These are phyloP conservation scores for Eristalis intricaria DNA, from an alignment of 2,888 invertebrate species.

Conservation along the genomic window DNA sequence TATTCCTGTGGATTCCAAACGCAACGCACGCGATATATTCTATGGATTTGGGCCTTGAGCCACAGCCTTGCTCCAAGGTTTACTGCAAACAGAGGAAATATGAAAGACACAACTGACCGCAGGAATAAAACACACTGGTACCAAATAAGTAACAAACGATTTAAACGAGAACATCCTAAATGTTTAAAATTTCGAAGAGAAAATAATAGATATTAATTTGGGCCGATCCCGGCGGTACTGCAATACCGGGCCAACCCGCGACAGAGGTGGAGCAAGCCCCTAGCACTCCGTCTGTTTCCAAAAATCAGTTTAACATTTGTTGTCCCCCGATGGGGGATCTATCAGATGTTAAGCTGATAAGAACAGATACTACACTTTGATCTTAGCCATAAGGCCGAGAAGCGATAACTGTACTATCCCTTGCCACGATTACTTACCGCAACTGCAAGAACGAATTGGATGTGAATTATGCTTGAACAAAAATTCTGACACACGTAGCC, in stretches of 20 bases:
- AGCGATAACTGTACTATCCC: conserved; percentile 78
- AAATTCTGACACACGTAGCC: not conserved
- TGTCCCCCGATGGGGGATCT: conserved; percentile 83
- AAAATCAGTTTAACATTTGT: conserved; percentile 84
- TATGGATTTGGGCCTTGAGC: too few relatives aligned
- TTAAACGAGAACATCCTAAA: too few relatives aligned
- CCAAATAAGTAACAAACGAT: too few relatives aligned
- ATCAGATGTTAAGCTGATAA: conserved; percentile 88
- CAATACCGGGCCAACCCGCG: conserved; percentile 87
- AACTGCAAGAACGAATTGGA: not conserved
- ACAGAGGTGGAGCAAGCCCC: conserved; percentile 86
- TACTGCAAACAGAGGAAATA: too few relatives aligned
- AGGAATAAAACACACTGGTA: too few relatives aligned
- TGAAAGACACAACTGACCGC: too few relatives aligned
- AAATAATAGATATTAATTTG: conserved; percentile 66
- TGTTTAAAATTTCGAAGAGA: too few relatives aligned
- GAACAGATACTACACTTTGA: conserved; percentile 86
- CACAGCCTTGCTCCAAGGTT: too few relatives aligned
- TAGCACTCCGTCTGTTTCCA: conserved; percentile 83
- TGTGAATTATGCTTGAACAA: conserved; percentile 4
- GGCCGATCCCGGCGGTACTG: conserved; percentile 85
- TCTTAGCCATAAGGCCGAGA: conserved; percentile 84
- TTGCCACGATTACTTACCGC: not conserved
- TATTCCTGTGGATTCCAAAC: too few relatives aligned
- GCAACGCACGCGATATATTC: too few relatives aligned